Base-by-base conservation (phyloP, 1,140 invertebrate species). In the Apis laboriosa region DNA sequence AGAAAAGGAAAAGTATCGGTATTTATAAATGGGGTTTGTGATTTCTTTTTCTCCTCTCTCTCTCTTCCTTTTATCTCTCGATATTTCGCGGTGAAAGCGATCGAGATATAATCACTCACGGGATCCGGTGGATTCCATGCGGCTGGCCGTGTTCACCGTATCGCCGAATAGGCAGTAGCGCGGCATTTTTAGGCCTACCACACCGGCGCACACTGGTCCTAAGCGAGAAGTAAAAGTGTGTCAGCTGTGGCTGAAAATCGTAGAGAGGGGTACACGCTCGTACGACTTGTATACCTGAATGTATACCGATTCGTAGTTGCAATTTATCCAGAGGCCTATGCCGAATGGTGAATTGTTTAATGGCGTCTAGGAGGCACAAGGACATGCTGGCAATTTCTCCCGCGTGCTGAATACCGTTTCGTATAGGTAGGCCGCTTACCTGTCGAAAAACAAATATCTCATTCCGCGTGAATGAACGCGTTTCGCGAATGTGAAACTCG, bases 381-480 rank as follows among this genome's bases (percentile, higher is more conserved):
- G 98, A 98, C 98, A 99, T 98, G 2, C 97, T 97, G 13, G 98
- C 98, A 84, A 99, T 98, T 95, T 99, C 98, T 1, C 96, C 97
- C 2, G 98, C 98, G 91, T 99, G 98, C 71, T 96, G 94, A 88
- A 91, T 91, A 0, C 97, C 97, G 90, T 97, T 97, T 68, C 97
- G 95, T 68, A 98, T 95, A 0, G 98, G 98, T 4, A 98, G 94
- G 17, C 98, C 98, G 49, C 96, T 97, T 43, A 97, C 97, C 96
- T 97, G 70, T 15, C 73, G 61, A 72, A 58, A 86, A 71, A 80
- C 0, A 56, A 28, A 75, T 63, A 53, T 61, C 51, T 71, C 9
- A 82, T 49, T 58, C 19, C 15, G 43, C 21, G 11, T 51, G 61
- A 24, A 43, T 51, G 61, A 24, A 43, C 43, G 7, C 21, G 28